Conservation (phyloP, 2,797 vertebrate species). For the Pipistrellus nathusii region DNA sequence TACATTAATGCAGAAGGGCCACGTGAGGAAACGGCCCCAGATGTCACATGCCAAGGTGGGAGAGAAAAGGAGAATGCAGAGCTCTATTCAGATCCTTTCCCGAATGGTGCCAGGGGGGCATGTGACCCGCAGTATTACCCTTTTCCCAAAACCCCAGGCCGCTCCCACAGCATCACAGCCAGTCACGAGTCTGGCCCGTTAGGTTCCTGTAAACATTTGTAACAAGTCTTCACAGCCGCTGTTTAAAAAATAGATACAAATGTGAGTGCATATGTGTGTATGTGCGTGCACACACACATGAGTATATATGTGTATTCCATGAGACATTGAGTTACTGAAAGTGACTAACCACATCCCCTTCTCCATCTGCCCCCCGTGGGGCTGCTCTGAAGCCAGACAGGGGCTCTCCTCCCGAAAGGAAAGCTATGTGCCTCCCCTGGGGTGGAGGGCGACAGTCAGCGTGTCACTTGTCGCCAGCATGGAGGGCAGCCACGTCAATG, state of each 20-base stretch:
- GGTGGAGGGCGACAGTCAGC: background rate
- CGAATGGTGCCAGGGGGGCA: background rate
- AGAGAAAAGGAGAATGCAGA: background rate
- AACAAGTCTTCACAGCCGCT: constrained; percentile 13
- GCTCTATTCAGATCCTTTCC: background rate
- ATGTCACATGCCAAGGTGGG: constrained; percentile 10
- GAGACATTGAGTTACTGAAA: background rate
- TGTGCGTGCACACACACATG: too few relatives aligned
- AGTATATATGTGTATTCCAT: background rate
- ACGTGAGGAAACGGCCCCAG: background rate
- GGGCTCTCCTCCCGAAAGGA: background rate
- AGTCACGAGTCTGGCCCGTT: background rate
- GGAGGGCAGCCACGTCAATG: too few relatives aligned
- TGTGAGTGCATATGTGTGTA: too few relatives aligned
- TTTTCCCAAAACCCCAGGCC: background rate
- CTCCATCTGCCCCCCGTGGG: too few relatives aligned
- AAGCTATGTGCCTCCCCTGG: background rate
- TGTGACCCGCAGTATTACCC: background rate
- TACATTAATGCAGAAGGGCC: constrained; percentile 21
- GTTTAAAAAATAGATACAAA: background rate
- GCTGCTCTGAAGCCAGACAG: background rate
- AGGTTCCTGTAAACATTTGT: constrained; percentile 11
- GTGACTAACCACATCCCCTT: background rate
- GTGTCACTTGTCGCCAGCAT: background rate
- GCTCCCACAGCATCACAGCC: background rate